Evolutionary conservation across 2,113 vertebrate genomes (phyloP).

Genomic region (Choloepus hoffmanni): DNA sequence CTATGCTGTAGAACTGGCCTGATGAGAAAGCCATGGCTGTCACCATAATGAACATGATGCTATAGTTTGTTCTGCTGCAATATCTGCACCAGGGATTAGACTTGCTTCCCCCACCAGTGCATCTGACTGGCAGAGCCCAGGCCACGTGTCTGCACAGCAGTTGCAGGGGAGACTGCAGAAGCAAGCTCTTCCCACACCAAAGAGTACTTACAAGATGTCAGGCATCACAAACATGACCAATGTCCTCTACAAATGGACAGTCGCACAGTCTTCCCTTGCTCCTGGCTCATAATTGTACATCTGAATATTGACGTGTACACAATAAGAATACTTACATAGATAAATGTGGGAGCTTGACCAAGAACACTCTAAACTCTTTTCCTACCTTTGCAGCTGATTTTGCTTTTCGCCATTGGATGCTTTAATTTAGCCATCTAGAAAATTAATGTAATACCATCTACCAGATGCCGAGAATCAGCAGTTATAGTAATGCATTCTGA

Average conservation of each 20-base stretch:
- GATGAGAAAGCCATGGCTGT: not conserved
- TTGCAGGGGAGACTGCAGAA: not conserved
- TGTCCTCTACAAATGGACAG: not conserved
- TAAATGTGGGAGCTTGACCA: not conserved
- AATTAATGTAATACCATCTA: conserved; percentile 63
- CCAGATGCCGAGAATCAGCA: conserved; percentile 71
- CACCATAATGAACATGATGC: too few species aligned
- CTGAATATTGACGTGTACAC: not conserved
- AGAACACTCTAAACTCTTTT: not conserved
- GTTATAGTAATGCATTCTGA: conserved; percentile 67
- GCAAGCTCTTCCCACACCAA: not conserved
- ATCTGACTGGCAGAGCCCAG: not conserved
- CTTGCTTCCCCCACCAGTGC: not conserved
- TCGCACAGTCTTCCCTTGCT: not conserved
- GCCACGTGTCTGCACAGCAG: not conserved
- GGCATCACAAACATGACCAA: not conserved
- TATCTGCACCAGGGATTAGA: not conserved
- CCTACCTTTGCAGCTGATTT: conserved; percentile 35
- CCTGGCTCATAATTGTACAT: not conserved
- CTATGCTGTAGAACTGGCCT: not conserved
- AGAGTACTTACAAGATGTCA: not conserved
- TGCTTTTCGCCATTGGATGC: conserved; percentile 38
- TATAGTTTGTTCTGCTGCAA: not conserved
- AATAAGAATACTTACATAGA: not conserved
- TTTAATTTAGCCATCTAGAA: conserved; percentile 66